Conservation (phyloP, 2,888 invertebrate genomes). For the Disparrhopalites patrizii region DNA sequence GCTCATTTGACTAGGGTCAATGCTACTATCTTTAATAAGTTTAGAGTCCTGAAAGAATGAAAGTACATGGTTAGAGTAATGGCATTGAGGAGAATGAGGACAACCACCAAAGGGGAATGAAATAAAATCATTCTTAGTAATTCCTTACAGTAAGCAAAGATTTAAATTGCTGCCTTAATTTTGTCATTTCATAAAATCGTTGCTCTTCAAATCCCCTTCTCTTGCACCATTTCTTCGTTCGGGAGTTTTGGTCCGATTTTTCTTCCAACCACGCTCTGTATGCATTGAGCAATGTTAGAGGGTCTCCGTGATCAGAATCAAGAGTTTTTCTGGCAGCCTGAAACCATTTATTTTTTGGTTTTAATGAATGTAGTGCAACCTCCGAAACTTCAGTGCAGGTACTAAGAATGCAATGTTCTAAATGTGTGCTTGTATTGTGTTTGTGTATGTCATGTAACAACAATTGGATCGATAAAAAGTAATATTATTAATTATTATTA, state of each 20-base stretch:
- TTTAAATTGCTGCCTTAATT: constrained; percentile 83
- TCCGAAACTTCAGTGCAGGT: no score
- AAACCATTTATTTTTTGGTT: no score
- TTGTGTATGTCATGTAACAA: no score
- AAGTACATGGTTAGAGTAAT: not conserved
- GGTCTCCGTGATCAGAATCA: constrained; percentile 94
- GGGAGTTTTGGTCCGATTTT: constrained; percentile 58
- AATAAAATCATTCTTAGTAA: no score
- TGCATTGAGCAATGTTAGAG: constrained; percentile 79
- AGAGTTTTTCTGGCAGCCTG: constrained; percentile 69
- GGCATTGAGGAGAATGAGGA: no score
- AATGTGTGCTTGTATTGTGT: no score
- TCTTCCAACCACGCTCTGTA: constrained; percentile 85
- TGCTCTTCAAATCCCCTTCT: constrained; percentile 92
- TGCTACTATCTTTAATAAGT: constrained; percentile 44
- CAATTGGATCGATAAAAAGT: no score
- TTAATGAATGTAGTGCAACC: no score
- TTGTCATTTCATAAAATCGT: constrained; percentile 92
- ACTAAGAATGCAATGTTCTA: no score
- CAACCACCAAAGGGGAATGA: no score
- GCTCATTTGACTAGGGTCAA: constrained; percentile 50
- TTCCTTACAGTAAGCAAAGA: constrained; percentile 67
- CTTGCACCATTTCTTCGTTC: constrained; percentile 76
- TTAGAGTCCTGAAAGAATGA: constrained; percentile 36
- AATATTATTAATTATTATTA: not conserved